Evolutionary conservation across 2,797 vertebrate genomes (phyloP), one percentile per base, ranked within the genome.

Genomic region (Sebastes steindachneri): DNA sequence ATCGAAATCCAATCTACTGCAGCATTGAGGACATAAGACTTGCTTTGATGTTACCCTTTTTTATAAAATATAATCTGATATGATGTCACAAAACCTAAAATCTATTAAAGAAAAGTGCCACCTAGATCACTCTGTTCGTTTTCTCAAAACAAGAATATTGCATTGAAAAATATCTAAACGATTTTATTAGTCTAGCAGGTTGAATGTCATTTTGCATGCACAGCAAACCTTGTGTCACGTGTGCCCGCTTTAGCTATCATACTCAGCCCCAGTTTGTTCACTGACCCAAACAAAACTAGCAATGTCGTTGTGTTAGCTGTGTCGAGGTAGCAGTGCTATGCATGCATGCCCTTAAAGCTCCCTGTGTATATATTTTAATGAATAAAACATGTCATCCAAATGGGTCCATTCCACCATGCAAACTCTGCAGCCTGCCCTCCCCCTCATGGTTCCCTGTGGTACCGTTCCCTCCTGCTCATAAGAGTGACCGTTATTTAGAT

Each of bases 311-410:
- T 83, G 67, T 77, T 75, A 67, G 73, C 69, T 79, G 82, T 75
- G 72, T 64, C 41, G 73, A 84, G 45, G 82, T 81, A 80, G 85
- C 35, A 66, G 66, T 79, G 68, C 78, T 63, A 84, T 68, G 78
- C 82, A 82, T 77, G 82, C 74, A 60, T 77, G 86, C 86, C 86
- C 77, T 84, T 80, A 91, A 90, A 78, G 79, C 58, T 80, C 69
- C 72, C 81, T 62, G 41, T 53, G 72, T 75, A 77, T 79, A 83
- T 86, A 87, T 70, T 70, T 69, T 67, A 65, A 80, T 93, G 82
- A 95, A 94, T 94, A 89, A 94, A 93, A 91, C 89, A 95, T 93
- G 86, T 71, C 68, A 72, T 26, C 66, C 68, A 69, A 84, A 80
- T 77, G 59, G 68, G 53, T 71, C 60, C 75, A 66, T 37, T 89